Percentiles rank a stretch among this genome's conserved stretches.
phyloP scores from a whole-genome alignment of 2,113 vertebrate genomes.

The Epinephelus moara region DNA sequence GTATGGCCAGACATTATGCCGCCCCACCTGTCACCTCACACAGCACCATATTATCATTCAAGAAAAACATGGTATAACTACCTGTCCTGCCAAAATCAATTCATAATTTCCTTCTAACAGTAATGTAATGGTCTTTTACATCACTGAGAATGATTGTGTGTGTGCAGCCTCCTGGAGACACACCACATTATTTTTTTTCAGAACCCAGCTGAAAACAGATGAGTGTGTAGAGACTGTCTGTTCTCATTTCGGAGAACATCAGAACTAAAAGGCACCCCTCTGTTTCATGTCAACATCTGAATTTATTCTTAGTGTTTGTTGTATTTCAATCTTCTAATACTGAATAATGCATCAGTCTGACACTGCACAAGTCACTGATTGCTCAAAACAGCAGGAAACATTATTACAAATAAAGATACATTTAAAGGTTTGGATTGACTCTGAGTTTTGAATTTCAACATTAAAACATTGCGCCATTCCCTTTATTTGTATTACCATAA shows the following conservation, averaged over 20 bases:
- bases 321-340: background rate
- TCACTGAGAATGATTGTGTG: background rate
- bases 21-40: no score
- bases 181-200: background rate
- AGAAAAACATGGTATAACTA: no score
- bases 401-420: background rate
- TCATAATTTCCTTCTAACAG: background rate
- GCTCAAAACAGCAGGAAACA: background rate
- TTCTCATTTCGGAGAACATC: background rate
- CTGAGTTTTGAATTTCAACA: background rate
- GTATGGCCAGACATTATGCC: no score
- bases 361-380: no score
- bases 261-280: background rate
- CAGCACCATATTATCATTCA: no score
- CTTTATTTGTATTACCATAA: background rate
- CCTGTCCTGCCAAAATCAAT: no score
- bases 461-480: background rate
- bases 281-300: background rate
- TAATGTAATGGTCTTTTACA: no score
- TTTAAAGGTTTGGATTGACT: background rate
- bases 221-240: background rate
- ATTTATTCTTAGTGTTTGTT: background rate
- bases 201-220: background rate
- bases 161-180: background rate
- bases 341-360: constrained; percentile 7